These are phyloP conservation scores for Cyrtodaria siliqua DNA, from an alignment of 2,888 invertebrate species.

Conservation along the genomic window DNA sequence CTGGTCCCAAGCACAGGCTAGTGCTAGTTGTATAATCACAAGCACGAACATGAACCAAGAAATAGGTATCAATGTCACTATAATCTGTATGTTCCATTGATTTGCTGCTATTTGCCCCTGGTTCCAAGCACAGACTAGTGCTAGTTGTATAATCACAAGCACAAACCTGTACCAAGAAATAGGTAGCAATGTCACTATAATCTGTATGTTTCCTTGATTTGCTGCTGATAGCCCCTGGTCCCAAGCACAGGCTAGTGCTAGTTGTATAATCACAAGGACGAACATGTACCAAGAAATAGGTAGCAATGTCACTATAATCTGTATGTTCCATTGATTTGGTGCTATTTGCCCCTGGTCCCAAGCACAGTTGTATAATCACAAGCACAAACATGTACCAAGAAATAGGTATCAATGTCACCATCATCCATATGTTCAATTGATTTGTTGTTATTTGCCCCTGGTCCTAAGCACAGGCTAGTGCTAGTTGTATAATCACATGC, in stretches of 20 bases:
- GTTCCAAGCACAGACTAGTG: slow-evolving; percentile 12
- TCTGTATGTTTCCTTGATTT: not conserved
- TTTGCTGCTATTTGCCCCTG: not conserved
- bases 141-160: slow-evolving; percentile 6
- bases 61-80: not conserved
- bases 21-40: slow-evolving; percentile 21
- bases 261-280: not conserved
- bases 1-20: slow-evolving; percentile 18
- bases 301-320: not conserved
- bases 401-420: too few species aligned
- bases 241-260: slow-evolving; percentile 8
- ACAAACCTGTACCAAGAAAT: slow-evolving; percentile 10
- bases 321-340: not conserved
- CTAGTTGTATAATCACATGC: slow-evolving; percentile 2
- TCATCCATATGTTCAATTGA: not conserved
- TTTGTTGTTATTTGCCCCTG: slow-evolving; percentile 1
- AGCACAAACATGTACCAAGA: too few species aligned
- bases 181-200: not conserved
- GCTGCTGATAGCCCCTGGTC: not conserved
- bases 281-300: slow-evolving; percentile 6
- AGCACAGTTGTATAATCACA: not conserved
- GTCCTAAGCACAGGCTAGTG: slow-evolving; percentile 9
- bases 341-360: slow-evolving; percentile 5
- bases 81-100: not conserved
- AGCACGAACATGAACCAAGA: slow-evolving; percentile 15